Percentiles rank a stretch among this genome's conserved stretches.
Evolutionary conservation across 2,113 vertebrate species (phyloP).

Genomic region (Nansenia antarctica): DNA sequence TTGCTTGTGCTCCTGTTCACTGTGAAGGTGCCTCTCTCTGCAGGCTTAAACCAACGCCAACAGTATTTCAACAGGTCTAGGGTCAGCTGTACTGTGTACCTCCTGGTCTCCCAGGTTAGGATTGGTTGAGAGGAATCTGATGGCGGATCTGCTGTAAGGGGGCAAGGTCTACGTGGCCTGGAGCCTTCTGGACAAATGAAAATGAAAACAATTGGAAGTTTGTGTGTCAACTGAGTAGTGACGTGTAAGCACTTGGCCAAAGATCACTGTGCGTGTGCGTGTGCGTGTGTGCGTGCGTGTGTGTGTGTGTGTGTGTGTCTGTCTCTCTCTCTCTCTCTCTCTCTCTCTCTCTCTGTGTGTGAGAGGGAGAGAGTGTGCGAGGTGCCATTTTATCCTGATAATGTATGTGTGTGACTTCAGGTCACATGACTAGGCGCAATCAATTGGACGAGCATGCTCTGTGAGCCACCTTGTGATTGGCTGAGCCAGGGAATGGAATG

Average conservation of each 20-base stretch:
- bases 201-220: not conserved
- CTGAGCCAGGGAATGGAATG: not conserved
- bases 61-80: not conserved
- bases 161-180: not conserved
- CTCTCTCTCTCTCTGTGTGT: no score
- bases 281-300: slow-evolving; percentile 18
- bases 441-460: not conserved
- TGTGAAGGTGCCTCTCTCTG: not conserved
- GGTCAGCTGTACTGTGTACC: not conserved
- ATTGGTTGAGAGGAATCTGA: not conserved
- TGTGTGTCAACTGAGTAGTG: not conserved
- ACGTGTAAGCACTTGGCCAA: not conserved
- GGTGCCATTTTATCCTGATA: not conserved
- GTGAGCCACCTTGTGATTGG: not conserved
- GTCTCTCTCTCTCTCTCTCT: no score
- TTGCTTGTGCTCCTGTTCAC: not conserved
- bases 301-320: not conserved
- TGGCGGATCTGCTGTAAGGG: not conserved
- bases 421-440: not conserved
- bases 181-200: not conserved
- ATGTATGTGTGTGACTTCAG: not conserved
- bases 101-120: not conserved
- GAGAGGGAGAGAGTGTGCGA: not conserved
- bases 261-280: not conserved
- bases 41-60: not conserved